These are phyloP conservation scores for Apis florea DNA, from an alignment of 1,140 invertebrate genomes.

Conservation along the genomic window DNA sequence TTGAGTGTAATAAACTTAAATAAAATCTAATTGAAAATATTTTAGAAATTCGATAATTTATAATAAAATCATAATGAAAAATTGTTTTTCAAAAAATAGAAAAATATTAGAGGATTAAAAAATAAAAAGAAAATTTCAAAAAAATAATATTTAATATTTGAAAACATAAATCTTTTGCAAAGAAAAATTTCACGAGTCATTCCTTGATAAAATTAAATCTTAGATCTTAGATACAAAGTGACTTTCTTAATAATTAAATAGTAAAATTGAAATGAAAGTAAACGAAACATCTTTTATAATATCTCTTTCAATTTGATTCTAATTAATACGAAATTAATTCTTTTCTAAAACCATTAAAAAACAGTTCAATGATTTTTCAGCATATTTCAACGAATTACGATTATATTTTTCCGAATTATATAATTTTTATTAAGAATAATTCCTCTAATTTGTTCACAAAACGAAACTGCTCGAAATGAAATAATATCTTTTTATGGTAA, in stretches of 20 bases:
- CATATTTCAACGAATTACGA: not conserved
- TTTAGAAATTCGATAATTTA: not conserved
- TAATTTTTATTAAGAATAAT: not conserved
- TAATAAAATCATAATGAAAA: not conserved
- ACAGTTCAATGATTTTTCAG: not conserved
- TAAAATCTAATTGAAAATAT: no score
- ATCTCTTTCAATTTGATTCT: not conserved
- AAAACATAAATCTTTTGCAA: not conserved
- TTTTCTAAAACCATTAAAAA: not conserved
- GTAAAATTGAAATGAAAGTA: not conserved
- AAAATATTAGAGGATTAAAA: no score
- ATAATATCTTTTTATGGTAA: slow-evolving; percentile 2
- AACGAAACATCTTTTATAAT: not conserved
- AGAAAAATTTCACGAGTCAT: not conserved
- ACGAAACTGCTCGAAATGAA: not conserved
- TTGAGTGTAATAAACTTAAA: no score
- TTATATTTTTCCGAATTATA: not conserved
- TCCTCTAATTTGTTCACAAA: no score
- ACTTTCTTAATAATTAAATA: not conserved
- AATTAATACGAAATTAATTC: not conserved
- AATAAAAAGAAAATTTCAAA: not conserved
- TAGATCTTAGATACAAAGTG: not conserved
- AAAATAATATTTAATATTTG: no score
- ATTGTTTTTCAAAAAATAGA: no score
- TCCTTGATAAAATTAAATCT: not conserved